These are phyloP conservation scores for Trachops cirrhosus DNA, from an alignment of 2,797 vertebrate genomes.

Conservation along the genomic window DNA sequence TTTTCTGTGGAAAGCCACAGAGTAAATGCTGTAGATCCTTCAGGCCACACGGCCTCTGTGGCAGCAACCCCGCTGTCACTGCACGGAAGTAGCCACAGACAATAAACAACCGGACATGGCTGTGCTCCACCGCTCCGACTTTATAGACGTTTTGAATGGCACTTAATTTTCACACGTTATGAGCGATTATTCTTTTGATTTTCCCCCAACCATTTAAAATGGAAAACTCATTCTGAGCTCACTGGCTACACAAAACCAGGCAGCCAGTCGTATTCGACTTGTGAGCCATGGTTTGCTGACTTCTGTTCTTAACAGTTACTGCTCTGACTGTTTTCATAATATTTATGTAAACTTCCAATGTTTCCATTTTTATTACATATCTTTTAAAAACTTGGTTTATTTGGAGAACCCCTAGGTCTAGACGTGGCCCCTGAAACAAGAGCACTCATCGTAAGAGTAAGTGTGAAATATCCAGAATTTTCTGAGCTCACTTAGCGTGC, in stretches of 20 bases:
- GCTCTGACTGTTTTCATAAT: not conserved
- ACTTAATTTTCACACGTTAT: not conserved
- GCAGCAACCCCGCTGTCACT: not conserved
- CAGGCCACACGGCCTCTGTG: not conserved
- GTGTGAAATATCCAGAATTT: not conserved
- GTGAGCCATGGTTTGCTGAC: not conserved
- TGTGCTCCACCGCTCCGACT: accelerated
- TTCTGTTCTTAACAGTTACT: no score
- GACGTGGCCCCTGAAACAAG: not conserved
- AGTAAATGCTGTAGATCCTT: not conserved
- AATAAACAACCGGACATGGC: accelerated
- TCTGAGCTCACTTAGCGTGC: not conserved
- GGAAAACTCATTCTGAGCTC: not conserved
- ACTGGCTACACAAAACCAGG: not conserved
- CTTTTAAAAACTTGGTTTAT: not conserved
- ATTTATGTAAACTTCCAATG: not conserved
- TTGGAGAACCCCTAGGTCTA: not conserved
- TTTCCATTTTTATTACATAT: not conserved
- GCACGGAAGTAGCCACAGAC: not conserved
- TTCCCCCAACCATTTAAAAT: not conserved
- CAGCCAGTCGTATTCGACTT: not conserved
- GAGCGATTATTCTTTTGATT: not conserved
- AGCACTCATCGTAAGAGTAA: not conserved
- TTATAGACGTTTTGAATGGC: not conserved
- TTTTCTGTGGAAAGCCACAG: not conserved